Base-by-base conservation (phyloP, 2,888 invertebrate species). In the Ochropacha duplaris region DNA sequence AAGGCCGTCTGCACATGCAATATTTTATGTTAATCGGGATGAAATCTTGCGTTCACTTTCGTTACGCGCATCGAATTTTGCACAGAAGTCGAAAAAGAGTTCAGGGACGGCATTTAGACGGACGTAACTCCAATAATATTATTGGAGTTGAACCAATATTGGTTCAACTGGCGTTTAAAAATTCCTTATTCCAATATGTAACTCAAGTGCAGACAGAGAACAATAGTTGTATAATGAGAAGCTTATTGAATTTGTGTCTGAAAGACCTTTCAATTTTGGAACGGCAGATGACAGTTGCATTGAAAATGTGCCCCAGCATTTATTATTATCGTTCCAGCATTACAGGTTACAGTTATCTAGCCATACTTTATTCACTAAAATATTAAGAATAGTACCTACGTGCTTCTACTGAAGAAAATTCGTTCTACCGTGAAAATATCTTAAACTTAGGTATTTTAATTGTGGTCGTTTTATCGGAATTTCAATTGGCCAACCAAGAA, bases 11-110 rank as follows among this genome's bases (percentile, higher is more conserved):
- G 64, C 55, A 44, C 56, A 61, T 75, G 78, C 77, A 82, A 83
- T 77, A 68, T 80, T 44, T 78, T 84, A 84, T 84, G 83, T 65
- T 76, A 82, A 85, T 81, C 70, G 60, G 61, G 62, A 66, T 71
- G 68, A 72, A 68, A 66, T 61, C 63, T 73, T 72, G 73, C 78
- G 68, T 77, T 76, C 72, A 68, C 68, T 74, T 66, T 70, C 62
- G 64, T 61, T 52, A 52, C 52, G 69, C 74, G 72, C 64, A 69
- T 68, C 78, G 66, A 79, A 81, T 81, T 79, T 69, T 69, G 55
- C 72, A 81, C 71, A 78, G 78, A 78, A 68, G 57, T 63, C 52
- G 58, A 67, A 71, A 81, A 74, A 54, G 56, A 76, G 79, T 70
- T 79, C 83, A 83, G 67, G 82, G 81, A 56, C 72, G 59, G 54